phyloP scores from a whole-genome alignment of 2,113 vertebrate species.

The Leucoraja erinaceus region DNA sequence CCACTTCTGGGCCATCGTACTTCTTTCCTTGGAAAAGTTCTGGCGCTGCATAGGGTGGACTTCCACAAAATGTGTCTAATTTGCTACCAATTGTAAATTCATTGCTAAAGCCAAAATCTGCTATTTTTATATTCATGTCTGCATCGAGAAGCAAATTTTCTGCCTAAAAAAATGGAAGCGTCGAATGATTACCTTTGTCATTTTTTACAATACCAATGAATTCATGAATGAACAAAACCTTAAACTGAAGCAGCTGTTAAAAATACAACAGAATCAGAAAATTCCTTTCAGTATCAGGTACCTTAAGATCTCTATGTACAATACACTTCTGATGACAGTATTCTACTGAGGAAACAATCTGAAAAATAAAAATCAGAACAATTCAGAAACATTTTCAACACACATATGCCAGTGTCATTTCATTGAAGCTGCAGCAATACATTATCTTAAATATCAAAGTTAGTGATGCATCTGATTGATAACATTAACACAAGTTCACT shows the following conservation, averaged over 20 bases:
- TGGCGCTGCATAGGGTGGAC: constrained; percentile 86
- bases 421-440: not conserved
- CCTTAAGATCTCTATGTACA: constrained; percentile 95
- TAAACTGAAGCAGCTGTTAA: not conserved
- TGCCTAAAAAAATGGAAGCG: constrained; percentile 62
- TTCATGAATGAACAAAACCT: not conserved
- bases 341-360: constrained; percentile 97
- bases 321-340: constrained; percentile 96
- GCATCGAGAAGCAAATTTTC: constrained; percentile 92
- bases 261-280: not conserved
- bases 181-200: constrained; percentile 9
- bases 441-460: not conserved
- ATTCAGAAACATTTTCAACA: not conserved
- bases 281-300: constrained; percentile 45
- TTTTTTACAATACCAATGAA: not conserved
- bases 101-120: constrained; percentile 96
- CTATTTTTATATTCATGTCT: constrained; percentile 98
- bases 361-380: constrained; percentile 53
- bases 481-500: not conserved
- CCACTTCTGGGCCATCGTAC: constrained; percentile 90
- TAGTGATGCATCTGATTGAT: not conserved
- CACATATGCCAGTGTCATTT: not conserved
- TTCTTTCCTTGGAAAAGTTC: constrained; percentile 97
- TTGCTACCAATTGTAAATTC: constrained; percentile 93
- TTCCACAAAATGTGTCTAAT: constrained; percentile 94